Base-by-base conservation (phyloP, 37 sponge, comb jelly and placozoan genomes). In the Ianthella basta region DNA sequence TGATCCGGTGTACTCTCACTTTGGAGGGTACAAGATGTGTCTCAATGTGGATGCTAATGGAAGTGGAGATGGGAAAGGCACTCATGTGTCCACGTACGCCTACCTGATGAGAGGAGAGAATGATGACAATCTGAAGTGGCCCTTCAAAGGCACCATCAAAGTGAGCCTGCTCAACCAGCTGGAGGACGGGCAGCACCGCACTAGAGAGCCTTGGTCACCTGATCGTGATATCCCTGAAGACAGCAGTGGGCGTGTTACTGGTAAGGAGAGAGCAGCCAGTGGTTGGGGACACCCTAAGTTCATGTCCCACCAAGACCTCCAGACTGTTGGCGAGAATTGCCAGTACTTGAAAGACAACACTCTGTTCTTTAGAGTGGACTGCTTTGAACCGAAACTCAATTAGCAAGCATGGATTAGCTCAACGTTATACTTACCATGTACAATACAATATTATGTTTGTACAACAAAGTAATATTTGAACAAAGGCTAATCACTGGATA, bases 1-100 rank as follows among this genome's bases (percentile, higher is more conserved):
- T 55, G 63, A 68, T 23, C 83, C 85, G 0, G 84, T 89, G 82
- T 84, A 83, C 68, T 39, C 79, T 3, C 44, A 38, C 33, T 75
- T 75, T 75, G 30, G 73, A 34, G 89, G 89, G 32, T 89, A 89
- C 74, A 63, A 80, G 55, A 56, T 84, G 84, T 44, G 85, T 30
- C 80, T 89, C 25, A 80, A 55, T 1, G 59, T 89, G 18, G 80
- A 84, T 55, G 80, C 79, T 0, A 84, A 89, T 89, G 89, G 89
- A 10, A 56, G 33, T 20, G 72, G 81, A 15, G 81, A 61, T 3
- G 89, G 89, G 0, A 84, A 68, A 70, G 85, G 85, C 10, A 89
- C 85, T n/a, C 89, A 89, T 63, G 38, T 89, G 41, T 80, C 89
- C 4, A 34, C 80, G 15, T 66, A 80, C 60, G 33, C 84, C 40